Conservation (phyloP, 2,888 invertebrate species). For the Sthenelais limicola region DNA sequence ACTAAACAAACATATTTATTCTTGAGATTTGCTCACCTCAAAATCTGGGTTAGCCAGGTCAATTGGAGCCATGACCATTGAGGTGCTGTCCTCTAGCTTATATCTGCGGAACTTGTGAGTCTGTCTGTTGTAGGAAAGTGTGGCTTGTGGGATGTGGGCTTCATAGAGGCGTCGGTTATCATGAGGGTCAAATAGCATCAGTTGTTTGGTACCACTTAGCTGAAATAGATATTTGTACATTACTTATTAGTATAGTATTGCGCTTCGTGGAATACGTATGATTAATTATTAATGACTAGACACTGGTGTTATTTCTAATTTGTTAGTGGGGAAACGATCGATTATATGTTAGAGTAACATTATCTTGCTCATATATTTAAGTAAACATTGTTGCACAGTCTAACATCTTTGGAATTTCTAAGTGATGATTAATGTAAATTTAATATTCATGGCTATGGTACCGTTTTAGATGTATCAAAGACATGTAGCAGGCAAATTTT, state of each 20-base stretch:
- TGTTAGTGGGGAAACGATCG: no score
- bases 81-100: constrained; percentile 63
- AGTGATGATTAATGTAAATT: no score
- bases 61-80: constrained; percentile 70
- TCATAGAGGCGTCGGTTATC: constrained; percentile 65
- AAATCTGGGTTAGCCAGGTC: constrained; percentile 64
- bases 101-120: constrained; percentile 58
- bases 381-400: no score
- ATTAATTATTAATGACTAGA: no score
- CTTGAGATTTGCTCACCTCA: constrained; percentile 53
- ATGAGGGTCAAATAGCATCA: constrained; percentile 67
- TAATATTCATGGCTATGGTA: no score
- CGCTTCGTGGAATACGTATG: no score
- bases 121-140: constrained; percentile 56
- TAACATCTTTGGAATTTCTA: no score
- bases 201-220: constrained; percentile 68
- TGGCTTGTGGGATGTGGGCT: constrained; percentile 68
- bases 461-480: no score
- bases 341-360: no score
- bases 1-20: background rate
- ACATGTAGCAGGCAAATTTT: no score
- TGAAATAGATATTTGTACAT: constrained; percentile 45
- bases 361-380: no score
- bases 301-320: no score
- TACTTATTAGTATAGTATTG: background rate